A percentile compares a stretch with the other conserved stretches of the same genome.
These are phyloP conservation scores for Hydra vulgaris DNA, from an alignment of 30 jellyfish, hydroid and myxozoan genomes.

Conservation along the genomic window DNA sequence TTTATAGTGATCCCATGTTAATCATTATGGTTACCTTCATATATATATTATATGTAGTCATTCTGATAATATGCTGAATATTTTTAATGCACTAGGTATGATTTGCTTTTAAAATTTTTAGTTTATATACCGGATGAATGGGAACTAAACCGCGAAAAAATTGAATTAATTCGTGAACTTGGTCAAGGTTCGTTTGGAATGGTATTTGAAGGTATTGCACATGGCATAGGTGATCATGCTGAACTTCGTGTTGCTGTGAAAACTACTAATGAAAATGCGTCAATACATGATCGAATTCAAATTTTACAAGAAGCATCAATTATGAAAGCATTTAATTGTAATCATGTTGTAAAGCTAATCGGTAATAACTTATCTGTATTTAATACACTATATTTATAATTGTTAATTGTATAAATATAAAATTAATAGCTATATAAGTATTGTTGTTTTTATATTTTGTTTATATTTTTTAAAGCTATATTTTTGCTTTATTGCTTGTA, in stretches of 20 bases:
- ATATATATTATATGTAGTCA: too few species aligned
- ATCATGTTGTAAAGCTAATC: slow-evolving; percentile 73
- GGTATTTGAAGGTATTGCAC: slow-evolving; percentile 97
- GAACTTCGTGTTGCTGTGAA: slow-evolving; percentile 78
- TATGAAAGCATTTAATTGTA: slow-evolving; percentile 80
- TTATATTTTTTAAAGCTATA: background rate
- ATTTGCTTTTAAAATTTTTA: background rate
- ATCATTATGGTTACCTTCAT: background rate
- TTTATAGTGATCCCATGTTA: background rate
- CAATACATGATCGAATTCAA: slow-evolving; percentile 83
- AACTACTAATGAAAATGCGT: slow-evolving; percentile 85
- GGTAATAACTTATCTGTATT: too few species aligned
- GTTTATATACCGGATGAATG: slow-evolving; percentile 97
- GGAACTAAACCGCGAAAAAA: slow-evolving; percentile 89
- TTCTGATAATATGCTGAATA: too few species aligned
- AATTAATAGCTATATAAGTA: background rate
- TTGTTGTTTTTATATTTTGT: background rate
- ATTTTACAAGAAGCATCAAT: slow-evolving; percentile 89
- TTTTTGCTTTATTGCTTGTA: background rate
- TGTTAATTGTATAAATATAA: too few species aligned
- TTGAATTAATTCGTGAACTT: slow-evolving; percentile 68
- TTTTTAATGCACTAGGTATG: too few species aligned
- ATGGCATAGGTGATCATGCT: slow-evolving; percentile 53
- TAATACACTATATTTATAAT: too few species aligned
- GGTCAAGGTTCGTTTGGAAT: slow-evolving; percentile 98